A percentile compares a stretch with the other conserved stretches of the same genome.
Conservation (phyloP, 2,888 invertebrate species). For the Conistra vaccinii region DNA sequence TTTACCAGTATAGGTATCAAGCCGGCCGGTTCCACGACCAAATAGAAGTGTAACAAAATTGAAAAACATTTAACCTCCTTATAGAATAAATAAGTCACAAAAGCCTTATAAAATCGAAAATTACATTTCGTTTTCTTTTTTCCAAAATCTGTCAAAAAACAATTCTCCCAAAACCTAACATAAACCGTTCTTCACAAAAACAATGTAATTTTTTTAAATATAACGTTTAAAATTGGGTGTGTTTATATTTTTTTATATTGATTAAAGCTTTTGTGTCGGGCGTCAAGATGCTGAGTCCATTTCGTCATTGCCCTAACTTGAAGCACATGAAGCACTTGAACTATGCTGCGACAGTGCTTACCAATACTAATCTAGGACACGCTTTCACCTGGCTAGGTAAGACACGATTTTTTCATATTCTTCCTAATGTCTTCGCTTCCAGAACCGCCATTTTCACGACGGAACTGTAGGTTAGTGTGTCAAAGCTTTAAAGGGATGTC, state of each 20-base stretch:
- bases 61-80: slow-evolving; percentile 18
- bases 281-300: slow-evolving; percentile 75
- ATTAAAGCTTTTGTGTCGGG: slow-evolving; percentile 42
- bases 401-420: slow-evolving; percentile 43
- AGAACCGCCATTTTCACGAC: not conserved
- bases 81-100: not conserved
- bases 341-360: slow-evolving; percentile 68
- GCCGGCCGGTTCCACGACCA: not conserved
- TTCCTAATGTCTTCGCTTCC: not conserved
- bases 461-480: not conserved
- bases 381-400: slow-evolving; percentile 67
- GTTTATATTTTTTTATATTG: slow-evolving; percentile 59
- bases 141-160: slow-evolving; percentile 74
- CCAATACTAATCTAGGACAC: slow-evolving; percentile 61
- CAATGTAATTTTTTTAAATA: slow-evolving; percentile 75
- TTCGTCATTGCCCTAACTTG: slow-evolving; percentile 71
- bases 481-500: not conserved
- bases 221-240: slow-evolving; percentile 71
- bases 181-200: slow-evolving; percentile 71
- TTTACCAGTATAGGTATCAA: not conserved
- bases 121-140: slow-evolving; percentile 64
- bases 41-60: not conserved
- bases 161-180: slow-evolving; percentile 68
- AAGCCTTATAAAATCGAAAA: slow-evolving; percentile 35
- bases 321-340: slow-evolving; percentile 66